Conservation (phyloP, 2,888 invertebrate species). For the Andricus curvator region DNA sequence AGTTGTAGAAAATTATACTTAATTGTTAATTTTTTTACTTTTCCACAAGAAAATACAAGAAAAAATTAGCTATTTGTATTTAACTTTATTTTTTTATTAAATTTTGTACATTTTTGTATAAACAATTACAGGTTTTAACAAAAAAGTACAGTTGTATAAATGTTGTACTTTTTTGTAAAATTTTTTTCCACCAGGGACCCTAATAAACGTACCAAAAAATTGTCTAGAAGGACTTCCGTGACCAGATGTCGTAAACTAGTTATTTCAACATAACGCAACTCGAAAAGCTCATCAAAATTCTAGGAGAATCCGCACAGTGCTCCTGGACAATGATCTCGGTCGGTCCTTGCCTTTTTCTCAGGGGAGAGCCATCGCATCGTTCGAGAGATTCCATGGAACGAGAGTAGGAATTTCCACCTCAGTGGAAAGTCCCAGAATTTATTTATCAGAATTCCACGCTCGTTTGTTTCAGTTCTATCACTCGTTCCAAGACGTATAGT, state of each 20-base stretch:
- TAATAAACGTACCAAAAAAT: too few species aligned
- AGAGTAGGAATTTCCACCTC: conserved; percentile 44
- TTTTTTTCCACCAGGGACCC: too few species aligned
- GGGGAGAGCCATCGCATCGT: not conserved
- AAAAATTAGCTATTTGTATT: too few species aligned
- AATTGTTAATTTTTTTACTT: too few species aligned
- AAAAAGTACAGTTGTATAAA: too few species aligned
- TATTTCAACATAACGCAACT: not conserved
- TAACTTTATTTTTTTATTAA: too few species aligned
- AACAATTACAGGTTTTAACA: too few species aligned
- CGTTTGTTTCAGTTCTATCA: conserved; percentile 51
- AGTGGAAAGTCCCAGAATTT: conserved; percentile 54
- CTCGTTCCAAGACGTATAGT: not conserved
- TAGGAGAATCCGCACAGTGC: conserved; percentile 20
- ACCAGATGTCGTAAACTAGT: conserved; percentile 7
- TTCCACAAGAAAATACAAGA: too few species aligned
- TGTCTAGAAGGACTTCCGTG: not conserved
- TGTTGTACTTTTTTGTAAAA: too few species aligned
- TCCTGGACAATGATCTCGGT: conserved; percentile 34
- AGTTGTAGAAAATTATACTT: too few species aligned
- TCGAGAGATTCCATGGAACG: not conserved
- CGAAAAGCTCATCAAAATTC: conserved; percentile 32
- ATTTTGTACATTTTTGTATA: too few species aligned
- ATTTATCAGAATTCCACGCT: conserved; percentile 60
- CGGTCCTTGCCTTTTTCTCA: conserved; percentile 25